Percentiles rank a stretch among this genome's conserved stretches.
Evolutionary conservation across 2,888 invertebrate genomes (phyloP).

Genomic region (Nyleta sp.): DNA sequence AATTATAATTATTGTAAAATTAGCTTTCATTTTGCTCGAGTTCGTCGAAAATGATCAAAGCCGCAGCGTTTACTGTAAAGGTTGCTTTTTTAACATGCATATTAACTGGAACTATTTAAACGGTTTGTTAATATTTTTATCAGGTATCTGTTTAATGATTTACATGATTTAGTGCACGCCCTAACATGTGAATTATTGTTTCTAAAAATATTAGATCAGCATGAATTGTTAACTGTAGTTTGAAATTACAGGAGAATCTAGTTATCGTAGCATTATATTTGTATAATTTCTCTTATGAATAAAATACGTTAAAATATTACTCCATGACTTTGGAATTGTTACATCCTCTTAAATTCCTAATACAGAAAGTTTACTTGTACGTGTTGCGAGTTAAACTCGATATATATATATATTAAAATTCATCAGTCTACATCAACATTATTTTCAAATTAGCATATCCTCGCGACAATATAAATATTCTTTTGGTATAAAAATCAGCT

Average conservation of each 20-base stretch:
- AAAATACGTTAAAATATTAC: constrained; percentile 30
- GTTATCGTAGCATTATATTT: constrained; percentile 1
- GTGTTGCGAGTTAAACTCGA: constrained; percentile 19
- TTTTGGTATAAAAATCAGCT: not conserved
- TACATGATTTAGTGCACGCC: no score
- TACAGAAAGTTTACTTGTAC: constrained; percentile 25
- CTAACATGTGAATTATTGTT: not conserved
- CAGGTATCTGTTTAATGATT: no score
- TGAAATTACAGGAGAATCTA: not conserved
- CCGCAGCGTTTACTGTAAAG: no score
- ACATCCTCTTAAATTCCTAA: constrained; percentile 30
- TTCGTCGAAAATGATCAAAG: no score
- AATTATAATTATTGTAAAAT: no score
- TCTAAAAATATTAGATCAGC: not conserved
- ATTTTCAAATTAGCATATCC: no score
- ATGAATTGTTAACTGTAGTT: constrained; percentile 4
- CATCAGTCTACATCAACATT: no score
- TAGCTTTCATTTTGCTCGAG: no score
- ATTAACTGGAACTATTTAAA: no score
- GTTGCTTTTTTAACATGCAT: no score
- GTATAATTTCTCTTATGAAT: constrained; percentile 11
- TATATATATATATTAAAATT: constrained; percentile 21
- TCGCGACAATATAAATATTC: no score
- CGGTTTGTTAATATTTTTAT: no score
- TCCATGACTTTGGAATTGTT: constrained; percentile 22